Percentiles rank a stretch among this genome's conserved stretches.
These are phyloP conservation scores for Drosophila sp. DNA, from an alignment of 1,140 invertebrate genomes.

Conservation along the genomic window DNA sequence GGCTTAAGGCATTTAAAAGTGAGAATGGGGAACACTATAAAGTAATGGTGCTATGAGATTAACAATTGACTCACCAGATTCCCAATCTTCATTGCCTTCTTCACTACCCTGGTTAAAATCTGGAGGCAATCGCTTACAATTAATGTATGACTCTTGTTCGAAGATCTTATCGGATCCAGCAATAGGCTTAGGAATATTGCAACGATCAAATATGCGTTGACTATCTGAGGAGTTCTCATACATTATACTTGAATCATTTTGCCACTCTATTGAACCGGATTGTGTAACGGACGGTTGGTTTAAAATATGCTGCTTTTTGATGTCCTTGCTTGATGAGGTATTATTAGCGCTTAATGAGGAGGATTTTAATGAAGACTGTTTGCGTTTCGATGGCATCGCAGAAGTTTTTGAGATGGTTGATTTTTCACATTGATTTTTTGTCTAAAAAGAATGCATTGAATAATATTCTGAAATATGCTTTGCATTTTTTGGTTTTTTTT, in stretches of 20 bases:
- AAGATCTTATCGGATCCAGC: constrained; percentile 58
- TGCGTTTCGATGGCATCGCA: constrained; percentile 72
- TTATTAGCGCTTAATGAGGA: constrained; percentile 59
- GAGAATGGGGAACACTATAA: constrained; percentile 52
- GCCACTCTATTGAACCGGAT: constrained; percentile 61
- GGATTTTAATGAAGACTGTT: constrained; percentile 66
- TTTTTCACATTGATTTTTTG: constrained; percentile 75
- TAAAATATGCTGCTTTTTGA: constrained; percentile 68
- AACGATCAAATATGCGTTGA: constrained; percentile 67
- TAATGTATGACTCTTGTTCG: constrained; percentile 69
- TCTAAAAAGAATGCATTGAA: constrained; percentile 53
- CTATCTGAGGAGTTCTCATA: constrained; percentile 61
- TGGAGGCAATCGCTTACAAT: constrained; percentile 68
- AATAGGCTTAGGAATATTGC: constrained; percentile 49
- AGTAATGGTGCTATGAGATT: constrained; percentile 46
- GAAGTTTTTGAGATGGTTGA: constrained; percentile 72
- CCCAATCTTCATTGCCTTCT: constrained; percentile 87
- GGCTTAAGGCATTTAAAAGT: constrained; percentile 32
- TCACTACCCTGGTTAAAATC: constrained; percentile 63
- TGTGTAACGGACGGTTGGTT: constrained; percentile 73
- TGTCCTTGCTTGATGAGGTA: constrained; percentile 70
- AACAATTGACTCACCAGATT: constrained; percentile 88
- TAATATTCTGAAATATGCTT: neutral
- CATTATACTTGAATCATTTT: constrained; percentile 60
- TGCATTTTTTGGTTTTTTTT: neutral